These are phyloP conservation scores for Labeo calbasu DNA, from an alignment of 2,797 vertebrate genomes.

Conservation along the genomic window DNA sequence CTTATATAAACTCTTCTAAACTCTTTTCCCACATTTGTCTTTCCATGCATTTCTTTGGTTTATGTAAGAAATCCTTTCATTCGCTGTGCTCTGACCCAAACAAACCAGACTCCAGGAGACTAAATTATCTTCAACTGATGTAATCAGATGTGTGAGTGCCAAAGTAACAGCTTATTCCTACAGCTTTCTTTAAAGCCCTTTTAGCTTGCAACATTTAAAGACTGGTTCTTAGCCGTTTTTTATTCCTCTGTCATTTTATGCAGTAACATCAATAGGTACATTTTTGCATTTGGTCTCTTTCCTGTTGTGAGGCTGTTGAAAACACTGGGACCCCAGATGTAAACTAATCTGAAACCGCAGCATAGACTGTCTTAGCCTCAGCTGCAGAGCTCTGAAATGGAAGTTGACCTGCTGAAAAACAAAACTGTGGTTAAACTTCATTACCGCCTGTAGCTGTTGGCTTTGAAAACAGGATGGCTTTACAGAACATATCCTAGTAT, in stretches of 20 bases:
- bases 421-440: slow-evolving; percentile 65
- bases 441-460: slow-evolving; percentile 63
- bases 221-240: background rate
- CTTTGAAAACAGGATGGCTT: slow-evolving; percentile 66
- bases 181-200: slow-evolving; percentile 34
- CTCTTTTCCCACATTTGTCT: slow-evolving; percentile 25
- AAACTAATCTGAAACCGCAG: slow-evolving; percentile 64
- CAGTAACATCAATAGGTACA: background rate
- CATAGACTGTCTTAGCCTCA: slow-evolving; percentile 60
- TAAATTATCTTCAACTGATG: slow-evolving; percentile 45
- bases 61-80: slow-evolving; percentile 35
- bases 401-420: slow-evolving; percentile 67
- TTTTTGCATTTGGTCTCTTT: slow-evolving; percentile 40
- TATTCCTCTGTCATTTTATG: background rate
- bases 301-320: slow-evolving; percentile 52
- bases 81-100: slow-evolving; percentile 42
- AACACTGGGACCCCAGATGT: slow-evolving; percentile 57
- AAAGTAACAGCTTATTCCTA: slow-evolving; percentile 17
- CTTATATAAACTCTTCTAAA: slow-evolving; percentile 38
- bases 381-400: slow-evolving; percentile 62
- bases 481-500: slow-evolving; percentile 61
- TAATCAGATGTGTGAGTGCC: slow-evolving; percentile 44
- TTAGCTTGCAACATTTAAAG: slow-evolving; percentile 32
- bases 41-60: slow-evolving; percentile 34
- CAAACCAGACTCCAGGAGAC: slow-evolving; percentile 40